Conservation (phyloP, 2,113 vertebrate species). For the Sinocyclocheilus anophthalmus region DNA sequence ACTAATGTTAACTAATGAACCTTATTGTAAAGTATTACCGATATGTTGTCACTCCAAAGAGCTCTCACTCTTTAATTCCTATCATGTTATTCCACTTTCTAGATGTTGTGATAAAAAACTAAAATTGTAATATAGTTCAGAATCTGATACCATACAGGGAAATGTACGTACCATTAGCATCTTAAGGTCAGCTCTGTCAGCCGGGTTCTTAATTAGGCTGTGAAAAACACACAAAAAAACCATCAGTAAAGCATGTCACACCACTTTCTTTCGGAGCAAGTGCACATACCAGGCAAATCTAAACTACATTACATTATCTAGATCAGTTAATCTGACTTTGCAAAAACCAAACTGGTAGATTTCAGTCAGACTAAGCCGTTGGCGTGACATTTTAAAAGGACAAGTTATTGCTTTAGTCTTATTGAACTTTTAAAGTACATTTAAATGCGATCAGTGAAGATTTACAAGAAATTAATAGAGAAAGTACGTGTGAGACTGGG, state of each 20-base stretch:
- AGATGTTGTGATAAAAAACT: too few relatives aligned
- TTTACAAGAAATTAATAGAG: neutral
- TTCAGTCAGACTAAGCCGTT: neutral
- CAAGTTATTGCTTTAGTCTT: too few relatives aligned
- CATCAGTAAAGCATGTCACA: neutral
- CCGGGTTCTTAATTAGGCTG: conserved; percentile 98
- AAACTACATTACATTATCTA: too few relatives aligned
- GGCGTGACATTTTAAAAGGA: neutral
- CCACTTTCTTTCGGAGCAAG: neutral
- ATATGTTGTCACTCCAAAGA: too few relatives aligned
- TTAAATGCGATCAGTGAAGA: neutral
- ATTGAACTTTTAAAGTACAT: neutral
- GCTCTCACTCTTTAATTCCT: neutral
- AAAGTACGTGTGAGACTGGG: neutral
- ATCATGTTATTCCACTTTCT: too few relatives aligned
- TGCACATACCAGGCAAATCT: too few relatives aligned
- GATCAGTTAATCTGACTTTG: neutral
- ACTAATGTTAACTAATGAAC: too few relatives aligned
- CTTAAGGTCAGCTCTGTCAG: conserved; percentile 95
- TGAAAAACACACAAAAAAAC: conserved; percentile 22
- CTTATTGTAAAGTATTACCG: too few relatives aligned
- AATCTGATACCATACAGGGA: neutral
- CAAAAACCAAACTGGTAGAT: neutral
- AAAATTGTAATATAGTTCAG: neutral
- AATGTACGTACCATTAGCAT: conserved; percentile 87